Conservation (phyloP, 1,140 invertebrate species). For the Mamestra configurata region DNA sequence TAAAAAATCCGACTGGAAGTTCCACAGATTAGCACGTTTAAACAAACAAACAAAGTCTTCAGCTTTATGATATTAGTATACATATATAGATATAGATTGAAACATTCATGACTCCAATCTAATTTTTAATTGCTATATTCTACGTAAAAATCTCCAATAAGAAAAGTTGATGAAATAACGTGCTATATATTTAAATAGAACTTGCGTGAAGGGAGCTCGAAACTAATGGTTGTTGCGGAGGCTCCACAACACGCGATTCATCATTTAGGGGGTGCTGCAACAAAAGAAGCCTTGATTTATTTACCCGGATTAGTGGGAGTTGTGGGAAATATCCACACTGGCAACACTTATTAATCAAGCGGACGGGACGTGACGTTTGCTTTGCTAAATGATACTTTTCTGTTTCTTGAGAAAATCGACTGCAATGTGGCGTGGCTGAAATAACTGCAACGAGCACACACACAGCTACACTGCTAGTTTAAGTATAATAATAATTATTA, state of each 20-base stretch:
- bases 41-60: too few species aligned
- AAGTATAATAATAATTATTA: too few species aligned
- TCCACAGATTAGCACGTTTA: too few species aligned
- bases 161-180: neutral
- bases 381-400: conserved; percentile 27
- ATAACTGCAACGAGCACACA: conserved; percentile 1
- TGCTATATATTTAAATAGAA: conserved; percentile 1
- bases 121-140: neutral
- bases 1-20: too few species aligned
- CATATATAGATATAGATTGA: too few species aligned
- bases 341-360: conserved; percentile 51
- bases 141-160: neutral
- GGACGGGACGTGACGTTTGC: conserved; percentile 21
- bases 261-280: conserved; percentile 53
- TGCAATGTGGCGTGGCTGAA: neutral
- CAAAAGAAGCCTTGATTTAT: conserved; percentile 55
- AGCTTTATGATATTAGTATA: too few species aligned
- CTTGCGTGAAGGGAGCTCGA: conserved; percentile 18
- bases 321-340: conserved; percentile 44
- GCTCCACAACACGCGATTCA: conserved; percentile 55
- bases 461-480: neutral
- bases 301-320: conserved; percentile 46
- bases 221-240: conserved; percentile 24
- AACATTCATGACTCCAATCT: too few species aligned
- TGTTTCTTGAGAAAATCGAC: conserved; percentile 5